Evolutionary conservation across 2,888 invertebrate genomes (phyloP), one percentile per base, ranked within the genome.

Genomic region (Drosophila subquinaria): DNA sequence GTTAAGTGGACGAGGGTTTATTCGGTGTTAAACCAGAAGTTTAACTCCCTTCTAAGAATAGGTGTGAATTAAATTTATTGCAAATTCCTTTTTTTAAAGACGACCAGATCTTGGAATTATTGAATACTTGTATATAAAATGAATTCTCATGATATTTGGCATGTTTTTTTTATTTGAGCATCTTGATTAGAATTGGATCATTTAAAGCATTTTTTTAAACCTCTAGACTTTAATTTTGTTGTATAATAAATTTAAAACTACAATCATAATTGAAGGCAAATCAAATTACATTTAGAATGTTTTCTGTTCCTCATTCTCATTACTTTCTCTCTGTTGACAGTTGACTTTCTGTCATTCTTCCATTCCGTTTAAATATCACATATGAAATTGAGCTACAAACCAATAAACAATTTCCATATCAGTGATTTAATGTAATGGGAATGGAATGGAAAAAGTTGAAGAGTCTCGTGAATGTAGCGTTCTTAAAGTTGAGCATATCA

Each of bases 1-100:
- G 59, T 59, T 52, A 73, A 73, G 63, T 66, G 48, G 64, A 65
- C 47, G n/a, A 60, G 56, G 61, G 61, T 53, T 36, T 23, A 47
- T 20, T 23, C 9, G n/a, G n/a, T 50, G 27, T 40, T 35, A 36
- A 65, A 5, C 20, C 59, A 11, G 36, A 43, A 17, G 30, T 8
- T 30, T 30, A 27, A 27, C 27, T 27, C 6, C 27, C 4, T 27
- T 27, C 27, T 27, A 1, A 6, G 27, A 27, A 27, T 27, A 8
- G 30, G 30, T 30, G 8, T 30, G 8, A 30, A 30, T 30, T 30
- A 30, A 8, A 30, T 30, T 30, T 8, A 30, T 30, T 8, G 27
- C 27, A 27, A 27, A 8, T 27, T 27, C 27, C 5, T 27, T 27
- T 27, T 1, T 6, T 27, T 27, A 6, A 6, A 8, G 27, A 27